phyloP scores from a whole-genome alignment of 2,113 vertebrate genomes.

The Corvus cornix region DNA sequence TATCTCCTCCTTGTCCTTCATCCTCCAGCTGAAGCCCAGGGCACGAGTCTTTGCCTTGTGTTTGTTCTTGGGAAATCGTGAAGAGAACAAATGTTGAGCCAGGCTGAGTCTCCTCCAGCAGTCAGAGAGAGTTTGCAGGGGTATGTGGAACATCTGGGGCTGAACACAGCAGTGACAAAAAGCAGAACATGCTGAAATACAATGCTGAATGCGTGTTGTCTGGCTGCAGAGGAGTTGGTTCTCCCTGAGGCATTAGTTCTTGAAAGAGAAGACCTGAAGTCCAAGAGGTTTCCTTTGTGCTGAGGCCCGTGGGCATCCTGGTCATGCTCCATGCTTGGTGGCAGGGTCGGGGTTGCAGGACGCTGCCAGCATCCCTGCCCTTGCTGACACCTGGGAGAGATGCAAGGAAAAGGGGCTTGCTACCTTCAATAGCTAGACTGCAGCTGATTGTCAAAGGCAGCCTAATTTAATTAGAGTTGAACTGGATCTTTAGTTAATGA shows the following conservation, averaged over 20 bases:
- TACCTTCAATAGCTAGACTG: neutral
- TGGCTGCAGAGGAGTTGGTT: neutral
- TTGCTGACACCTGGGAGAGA: neutral
- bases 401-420: neutral
- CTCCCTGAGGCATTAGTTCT: neutral
- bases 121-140: neutral
- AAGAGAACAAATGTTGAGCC: neutral
- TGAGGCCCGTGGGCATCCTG: neutral
- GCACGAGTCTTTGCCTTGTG: neutral
- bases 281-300: neutral
- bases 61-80: neutral
- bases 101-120: neutral
- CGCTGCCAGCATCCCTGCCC: neutral
- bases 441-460: conserved; percentile 60
- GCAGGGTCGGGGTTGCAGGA: neutral
- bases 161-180: neutral
- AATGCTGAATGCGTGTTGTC: neutral
- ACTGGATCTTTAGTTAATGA: conserved; percentile 71
- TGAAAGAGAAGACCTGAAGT: neutral
- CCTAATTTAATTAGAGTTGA: conserved; percentile 71
- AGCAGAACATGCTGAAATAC: neutral
- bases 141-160: neutral
- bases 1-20: neutral
- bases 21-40: neutral
- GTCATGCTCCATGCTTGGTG: neutral